phyloP scores from a whole-genome alignment of 2,888 invertebrate genomes.

The Ornithoptera alexandrae region DNA sequence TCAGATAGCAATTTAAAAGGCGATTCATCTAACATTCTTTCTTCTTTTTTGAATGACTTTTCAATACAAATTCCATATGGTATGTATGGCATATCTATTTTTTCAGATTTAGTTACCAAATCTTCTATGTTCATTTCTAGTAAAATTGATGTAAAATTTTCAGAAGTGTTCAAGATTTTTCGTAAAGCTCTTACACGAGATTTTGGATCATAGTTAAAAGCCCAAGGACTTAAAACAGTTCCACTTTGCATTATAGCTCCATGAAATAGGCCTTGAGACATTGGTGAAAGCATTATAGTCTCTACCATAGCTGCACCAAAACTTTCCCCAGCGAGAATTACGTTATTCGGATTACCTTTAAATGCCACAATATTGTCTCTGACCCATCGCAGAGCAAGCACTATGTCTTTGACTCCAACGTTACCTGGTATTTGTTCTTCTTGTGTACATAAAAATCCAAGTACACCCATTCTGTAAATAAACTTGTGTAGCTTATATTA shows the following conservation, averaged over 20 bases:
- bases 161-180: conserved; percentile 36
- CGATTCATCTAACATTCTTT: conserved; percentile 52
- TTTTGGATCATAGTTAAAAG: conserved; percentile 64
- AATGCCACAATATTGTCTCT: conserved; percentile 70
- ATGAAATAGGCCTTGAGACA: conserved; percentile 55
- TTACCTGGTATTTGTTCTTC: conserved; percentile 65
- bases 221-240: conserved; percentile 62
- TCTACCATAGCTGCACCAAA: conserved; percentile 69
- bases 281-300: conserved; percentile 52
- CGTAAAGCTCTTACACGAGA: conserved; percentile 48
- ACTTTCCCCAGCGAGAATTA: conserved; percentile 63
- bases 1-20: conserved; percentile 51
- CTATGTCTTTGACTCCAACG: conserved; percentile 63
- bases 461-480: conserved; percentile 52
- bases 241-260: conserved; percentile 70
- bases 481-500: neutral
- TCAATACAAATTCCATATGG: conserved; percentile 66
- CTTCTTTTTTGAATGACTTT: conserved; percentile 53
- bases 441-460: conserved; percentile 61
- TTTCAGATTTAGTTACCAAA: conserved; percentile 46
- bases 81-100: conserved; percentile 54
- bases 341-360: conserved; percentile 60
- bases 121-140: conserved; percentile 43
- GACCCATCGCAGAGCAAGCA: conserved; percentile 64
- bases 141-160: conserved; percentile 38